Conservation (phyloP, 1,140 invertebrate species). For the Chlorops oryzae region DNA sequence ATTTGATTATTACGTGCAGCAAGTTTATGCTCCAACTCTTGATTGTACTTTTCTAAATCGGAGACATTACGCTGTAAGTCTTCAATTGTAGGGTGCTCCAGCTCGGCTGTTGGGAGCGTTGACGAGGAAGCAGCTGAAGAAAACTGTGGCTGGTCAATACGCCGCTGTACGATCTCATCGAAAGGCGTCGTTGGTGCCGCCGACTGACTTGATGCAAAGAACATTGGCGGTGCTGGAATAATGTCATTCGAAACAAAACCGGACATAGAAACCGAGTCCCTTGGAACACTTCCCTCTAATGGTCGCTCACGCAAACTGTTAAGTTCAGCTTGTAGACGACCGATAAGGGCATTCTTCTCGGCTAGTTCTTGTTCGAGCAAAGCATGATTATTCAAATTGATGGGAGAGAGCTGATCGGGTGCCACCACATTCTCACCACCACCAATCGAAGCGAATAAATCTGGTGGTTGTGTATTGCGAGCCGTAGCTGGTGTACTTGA, state of each 20-base stretch:
- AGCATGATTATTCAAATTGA: too few species aligned
- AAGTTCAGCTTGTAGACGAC: slow-evolving; percentile 10
- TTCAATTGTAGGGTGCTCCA: slow-evolving; percentile 35
- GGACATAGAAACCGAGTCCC: too few species aligned
- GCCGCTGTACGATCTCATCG: slow-evolving; percentile 34
- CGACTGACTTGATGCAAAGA: slow-evolving; percentile 29
- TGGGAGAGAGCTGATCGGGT: too few species aligned
- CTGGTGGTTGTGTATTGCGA: background rate
- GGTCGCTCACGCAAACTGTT: slow-evolving; percentile 16
- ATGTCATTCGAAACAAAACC: slow-evolving; percentile 8
- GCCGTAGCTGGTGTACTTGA: background rate
- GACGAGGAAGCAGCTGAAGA: background rate
- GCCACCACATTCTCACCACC: too few species aligned
- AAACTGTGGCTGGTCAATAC: too few species aligned
- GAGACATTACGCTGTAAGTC: slow-evolving; percentile 42
- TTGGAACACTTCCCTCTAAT: too few species aligned
- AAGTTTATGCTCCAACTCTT: slow-evolving; percentile 34
- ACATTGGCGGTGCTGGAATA: slow-evolving; percentile 26
- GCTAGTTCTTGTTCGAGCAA: slow-evolving; percentile 10
- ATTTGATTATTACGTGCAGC: slow-evolving; percentile 19
- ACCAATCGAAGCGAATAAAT: slow-evolving; percentile 15
- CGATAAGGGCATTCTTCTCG: slow-evolving; percentile 10
- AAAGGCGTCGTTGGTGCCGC: slow-evolving; percentile 31
- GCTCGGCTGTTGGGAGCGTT: background rate
- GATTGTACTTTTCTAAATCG: slow-evolving; percentile 43